Conservation (phyloP, 2,797 vertebrate species). For the Kryptolebias ocellatus region DNA sequence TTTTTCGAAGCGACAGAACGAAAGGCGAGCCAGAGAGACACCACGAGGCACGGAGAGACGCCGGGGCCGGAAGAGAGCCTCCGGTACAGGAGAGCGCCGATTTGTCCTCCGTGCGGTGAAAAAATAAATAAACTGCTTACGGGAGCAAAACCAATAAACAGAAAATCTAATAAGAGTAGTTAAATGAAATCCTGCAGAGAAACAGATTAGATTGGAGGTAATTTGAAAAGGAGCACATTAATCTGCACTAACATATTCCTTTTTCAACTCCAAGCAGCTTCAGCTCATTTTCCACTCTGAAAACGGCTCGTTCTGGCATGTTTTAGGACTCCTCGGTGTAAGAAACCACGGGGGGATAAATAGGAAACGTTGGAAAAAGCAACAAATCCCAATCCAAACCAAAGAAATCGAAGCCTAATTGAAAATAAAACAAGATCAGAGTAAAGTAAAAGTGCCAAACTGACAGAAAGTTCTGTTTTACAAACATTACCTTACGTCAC, state of each 20-base stretch:
- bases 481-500: no score
- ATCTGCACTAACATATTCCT: background rate
- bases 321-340: background rate
- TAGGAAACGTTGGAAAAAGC: no score
- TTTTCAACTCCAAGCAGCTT: background rate
- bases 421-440: no score
- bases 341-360: no score
- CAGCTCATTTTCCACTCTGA: background rate
- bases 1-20: constrained; percentile 67
- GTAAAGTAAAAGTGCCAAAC: no score
- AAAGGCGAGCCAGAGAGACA: constrained; percentile 29
- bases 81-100: background rate
- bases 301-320: background rate
- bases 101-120: no score
- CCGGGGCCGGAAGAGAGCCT: constrained; percentile 7
- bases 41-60: constrained; percentile 28
- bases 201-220: background rate
- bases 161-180: background rate
- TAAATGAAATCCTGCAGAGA: background rate
- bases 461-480: no score
- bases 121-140: background rate
- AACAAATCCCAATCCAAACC: no score
- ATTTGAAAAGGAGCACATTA: background rate
- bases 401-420: no score
- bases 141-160: background rate